Conservation (phyloP, 2,113 vertebrate species). For the Gorilla gorilla region DNA sequence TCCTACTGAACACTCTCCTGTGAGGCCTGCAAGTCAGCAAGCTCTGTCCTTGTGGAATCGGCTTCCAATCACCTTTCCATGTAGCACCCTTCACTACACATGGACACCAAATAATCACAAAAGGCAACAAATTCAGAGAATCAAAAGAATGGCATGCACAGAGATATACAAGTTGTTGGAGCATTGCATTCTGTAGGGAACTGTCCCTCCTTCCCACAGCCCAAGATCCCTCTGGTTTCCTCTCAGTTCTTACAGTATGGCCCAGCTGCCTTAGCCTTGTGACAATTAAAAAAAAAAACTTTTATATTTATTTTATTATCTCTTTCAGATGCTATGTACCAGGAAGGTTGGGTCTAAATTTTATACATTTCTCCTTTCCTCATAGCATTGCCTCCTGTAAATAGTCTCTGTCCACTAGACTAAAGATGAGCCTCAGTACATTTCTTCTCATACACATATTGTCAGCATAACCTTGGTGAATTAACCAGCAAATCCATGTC, state of each 20-base stretch:
- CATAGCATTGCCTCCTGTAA: background rate
- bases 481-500: background rate
- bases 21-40: background rate
- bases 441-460: background rate
- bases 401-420: background rate
- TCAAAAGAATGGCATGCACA: background rate
- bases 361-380: background rate
- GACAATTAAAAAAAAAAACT: background rate
- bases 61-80: background rate
- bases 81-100: background rate
- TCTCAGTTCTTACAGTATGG: background rate
- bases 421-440: background rate
- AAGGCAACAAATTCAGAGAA: background rate
- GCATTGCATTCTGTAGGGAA: background rate
- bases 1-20: background rate
- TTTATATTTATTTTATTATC: background rate
- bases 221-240: background rate
- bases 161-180: background rate
- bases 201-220: background rate
- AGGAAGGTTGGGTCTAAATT: background rate
- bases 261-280: background rate
- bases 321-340: background rate
- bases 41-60: background rate
- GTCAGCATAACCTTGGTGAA: background rate
- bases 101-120: background rate